Evolutionary conservation across 2,113 vertebrate genomes (phyloP).

Genomic region (Colinus virginianus): DNA sequence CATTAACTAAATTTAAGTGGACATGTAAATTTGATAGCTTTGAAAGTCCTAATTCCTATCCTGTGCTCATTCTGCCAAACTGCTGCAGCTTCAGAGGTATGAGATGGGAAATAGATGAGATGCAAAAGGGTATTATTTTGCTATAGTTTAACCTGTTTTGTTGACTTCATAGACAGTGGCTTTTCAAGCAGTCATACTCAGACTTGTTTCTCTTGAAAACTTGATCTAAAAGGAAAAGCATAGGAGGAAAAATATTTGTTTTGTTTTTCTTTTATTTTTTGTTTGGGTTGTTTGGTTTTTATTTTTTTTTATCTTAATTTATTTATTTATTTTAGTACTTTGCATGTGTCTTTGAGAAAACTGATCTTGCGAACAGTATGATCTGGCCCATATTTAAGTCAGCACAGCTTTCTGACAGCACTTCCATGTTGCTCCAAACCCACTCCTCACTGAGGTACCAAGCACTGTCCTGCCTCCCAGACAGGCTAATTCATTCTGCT

Average conservation of each 20-base stretch:
- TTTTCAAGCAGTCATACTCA: neutral
- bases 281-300: too few species aligned
- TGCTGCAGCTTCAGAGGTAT: neutral
- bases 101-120: neutral
- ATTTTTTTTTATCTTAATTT: too few species aligned
- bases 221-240: neutral
- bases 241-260: neutral
- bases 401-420: neutral
- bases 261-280: neutral
- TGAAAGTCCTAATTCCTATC: neutral
- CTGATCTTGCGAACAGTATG: neutral
- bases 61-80: neutral
- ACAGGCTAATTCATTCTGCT: conserved; percentile 38
- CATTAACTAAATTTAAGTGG: neutral
- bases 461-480: conserved; percentile 15
- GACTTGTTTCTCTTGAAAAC: neutral
- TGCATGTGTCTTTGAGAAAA: neutral
- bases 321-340: neutral
- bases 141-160: neutral
- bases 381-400: neutral
- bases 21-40: conserved; percentile 2
- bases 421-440: neutral
- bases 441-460: neutral
- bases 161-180: neutral
- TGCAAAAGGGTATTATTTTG: neutral